phyloP scores from a whole-genome alignment of 2,113 vertebrate species.

The Aramus guarauna region DNA sequence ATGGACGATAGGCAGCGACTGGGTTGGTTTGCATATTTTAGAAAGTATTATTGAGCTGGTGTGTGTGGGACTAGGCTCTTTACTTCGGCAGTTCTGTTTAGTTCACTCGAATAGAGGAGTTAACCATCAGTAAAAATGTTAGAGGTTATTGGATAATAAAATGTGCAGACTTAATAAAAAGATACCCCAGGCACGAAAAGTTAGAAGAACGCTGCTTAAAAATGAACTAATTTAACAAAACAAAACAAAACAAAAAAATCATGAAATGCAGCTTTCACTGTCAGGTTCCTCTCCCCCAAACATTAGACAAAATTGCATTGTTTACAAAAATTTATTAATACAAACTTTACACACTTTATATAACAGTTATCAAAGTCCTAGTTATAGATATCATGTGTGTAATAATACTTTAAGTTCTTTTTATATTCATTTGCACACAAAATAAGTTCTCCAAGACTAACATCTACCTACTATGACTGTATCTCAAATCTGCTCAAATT shows the following conservation, averaged over 20 bases:
- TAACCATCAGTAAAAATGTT: slow-evolving; percentile 15
- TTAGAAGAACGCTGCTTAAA: slow-evolving; percentile 1
- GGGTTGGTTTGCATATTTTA: not conserved
- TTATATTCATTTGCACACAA: slow-evolving; percentile 88
- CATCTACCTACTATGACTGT: slow-evolving; percentile 79
- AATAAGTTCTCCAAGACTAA: slow-evolving; percentile 82
- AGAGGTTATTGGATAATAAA: slow-evolving; percentile 16
- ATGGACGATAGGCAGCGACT: not conserved
- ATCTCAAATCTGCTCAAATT: slow-evolving; percentile 81
- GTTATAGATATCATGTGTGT: slow-evolving; percentile 86
- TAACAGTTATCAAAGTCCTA: slow-evolving; percentile 93
- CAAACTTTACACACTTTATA: slow-evolving; percentile 97
- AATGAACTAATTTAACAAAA: slow-evolving; percentile 39
- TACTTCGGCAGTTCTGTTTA: not conserved
- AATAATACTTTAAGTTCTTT: slow-evolving; percentile 84
- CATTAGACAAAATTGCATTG: slow-evolving; percentile 93
- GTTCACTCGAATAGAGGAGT: slow-evolving; percentile 4
- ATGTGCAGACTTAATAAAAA: slow-evolving; percentile 2
- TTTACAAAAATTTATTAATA: slow-evolving; percentile 99
- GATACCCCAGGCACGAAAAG: slow-evolving; percentile 22
- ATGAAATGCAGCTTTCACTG: slow-evolving; percentile 21
- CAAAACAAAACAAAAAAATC: not conserved
- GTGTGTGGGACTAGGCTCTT: not conserved
- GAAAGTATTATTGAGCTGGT: not conserved
- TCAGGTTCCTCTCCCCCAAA: slow-evolving; percentile 79